These are phyloP conservation scores for Temnopleurus reevesii DNA, from an alignment of 53 echinoderm and acorn worm genomes.

Conservation along the genomic window DNA sequence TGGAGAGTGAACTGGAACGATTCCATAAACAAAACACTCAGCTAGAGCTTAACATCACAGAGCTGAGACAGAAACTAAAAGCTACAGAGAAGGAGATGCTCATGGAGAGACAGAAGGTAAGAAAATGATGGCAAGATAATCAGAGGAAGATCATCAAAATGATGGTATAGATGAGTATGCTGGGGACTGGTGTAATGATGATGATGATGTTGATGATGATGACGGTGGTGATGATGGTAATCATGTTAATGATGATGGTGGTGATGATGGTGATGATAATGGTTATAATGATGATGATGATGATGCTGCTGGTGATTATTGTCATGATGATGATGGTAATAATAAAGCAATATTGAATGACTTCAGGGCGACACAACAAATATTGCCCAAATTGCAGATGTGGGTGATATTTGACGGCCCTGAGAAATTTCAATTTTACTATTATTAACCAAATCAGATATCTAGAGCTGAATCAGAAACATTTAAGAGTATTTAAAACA, in stretches of 20 bases:
- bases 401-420: too few species aligned
- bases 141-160: too few species aligned
- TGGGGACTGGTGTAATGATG: neutral
- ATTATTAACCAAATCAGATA: too few species aligned
- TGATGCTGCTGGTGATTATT: neutral
- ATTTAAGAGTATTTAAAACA: too few species aligned
- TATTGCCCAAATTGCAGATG: too few species aligned
- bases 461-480: too few species aligned
- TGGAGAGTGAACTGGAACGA: conserved; percentile 98
- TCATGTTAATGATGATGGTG: neutral
- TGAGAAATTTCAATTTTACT: too few species aligned
- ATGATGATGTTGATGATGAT: neutral
- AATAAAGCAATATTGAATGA: too few species aligned
- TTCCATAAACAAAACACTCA: conserved; percentile 99
- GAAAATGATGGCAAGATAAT: neutral
- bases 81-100: conserved; percentile 99
- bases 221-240: neutral
- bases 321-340: neutral
- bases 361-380: too few species aligned
- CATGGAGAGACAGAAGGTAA: conserved; percentile 96
- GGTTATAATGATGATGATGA: neutral
- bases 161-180: neutral
- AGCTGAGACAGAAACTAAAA: conserved; percentile 95
- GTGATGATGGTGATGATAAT: neutral
- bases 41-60: conserved; percentile 92